Base-by-base conservation (phyloP, 2,888 invertebrate genomes). In the Sarcophaga carnaria region DNA sequence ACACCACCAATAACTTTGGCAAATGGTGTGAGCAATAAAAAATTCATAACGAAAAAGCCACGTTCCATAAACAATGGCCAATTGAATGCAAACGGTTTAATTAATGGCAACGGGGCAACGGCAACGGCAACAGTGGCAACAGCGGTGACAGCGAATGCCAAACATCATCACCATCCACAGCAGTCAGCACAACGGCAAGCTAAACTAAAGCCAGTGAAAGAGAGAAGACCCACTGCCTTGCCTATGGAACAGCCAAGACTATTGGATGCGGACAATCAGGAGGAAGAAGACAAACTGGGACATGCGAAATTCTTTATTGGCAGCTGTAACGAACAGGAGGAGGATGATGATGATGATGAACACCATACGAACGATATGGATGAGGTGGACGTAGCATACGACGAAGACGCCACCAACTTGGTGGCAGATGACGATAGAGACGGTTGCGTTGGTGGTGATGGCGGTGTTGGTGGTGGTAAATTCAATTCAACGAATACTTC, bases 161-260 rank as follows among this genome's bases (percentile, higher is more conserved):
- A 72, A 82, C 54, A 75, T 67, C 87, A 90, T 87, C 88, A 89
- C 89, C 86, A 88, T 88, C 87, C 90, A 82, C 90, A 90, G 85
- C 90, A 89, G 88, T 89, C 88, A 88, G 88, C 88, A 88, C 89
- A 89, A 49, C 89, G 87, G 79, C 85, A 89, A 89, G 82, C 87
- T 87, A 92, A 91, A 88, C 89, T 91, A 87, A 92, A 91, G 81
- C 92, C 92, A 75, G 91, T 92, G 89, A 91, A 91, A 89, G 91
- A 91, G 80, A 89, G 92, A 11, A 89, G 92, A 4, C 92, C 92
- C 22, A 92, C 93, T 5, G 91, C 92, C 1, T 76, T 93, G 80
- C 92, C 92, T 22, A 89, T 79, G 14, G 91, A 92, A 77, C 90
- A 90, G 79, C 91, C 91, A 37, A 83, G 83, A 76, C 78, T 91